Evolutionary conservation across 2,888 invertebrate genomes (phyloP).

Genomic region (Galerucella pusilla): DNA sequence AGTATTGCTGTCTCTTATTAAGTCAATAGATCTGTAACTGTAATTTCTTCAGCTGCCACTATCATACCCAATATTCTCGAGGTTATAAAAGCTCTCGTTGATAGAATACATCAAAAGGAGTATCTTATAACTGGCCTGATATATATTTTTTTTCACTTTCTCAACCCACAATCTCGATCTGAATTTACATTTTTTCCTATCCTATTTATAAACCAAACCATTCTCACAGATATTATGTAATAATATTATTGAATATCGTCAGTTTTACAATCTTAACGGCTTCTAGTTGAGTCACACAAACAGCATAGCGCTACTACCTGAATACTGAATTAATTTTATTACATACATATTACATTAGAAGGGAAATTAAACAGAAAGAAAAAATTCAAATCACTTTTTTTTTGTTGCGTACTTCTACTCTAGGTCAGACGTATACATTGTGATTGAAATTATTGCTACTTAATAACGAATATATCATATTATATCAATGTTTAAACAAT

Average conservation of each 20-base stretch:
- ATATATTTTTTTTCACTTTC: no score
- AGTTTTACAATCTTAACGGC: constrained; percentile 9
- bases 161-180: no score
- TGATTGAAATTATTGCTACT: neutral
- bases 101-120: no score
- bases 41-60: no score
- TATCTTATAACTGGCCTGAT: no score
- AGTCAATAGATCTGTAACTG: no score
- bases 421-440: neutral
- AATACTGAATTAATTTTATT: constrained; percentile 4
- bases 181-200: no score
- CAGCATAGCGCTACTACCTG: neutral
- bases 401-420: neutral
- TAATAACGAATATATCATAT: neutral
- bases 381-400: neutral
- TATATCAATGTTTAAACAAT: neutral
- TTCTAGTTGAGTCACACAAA: constrained; percentile 4
- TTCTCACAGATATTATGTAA: constrained; percentile 1
- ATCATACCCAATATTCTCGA: no score
- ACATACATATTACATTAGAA: constrained; percentile 11
- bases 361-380: constrained; percentile 1
- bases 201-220: no score
- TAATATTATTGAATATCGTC: constrained; percentile 6
- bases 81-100: no score
- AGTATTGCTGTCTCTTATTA: no score